phyloP scores from a whole-genome alignment of 2,113 vertebrate genomes.

The Boleophthalmus pectinirostris region DNA sequence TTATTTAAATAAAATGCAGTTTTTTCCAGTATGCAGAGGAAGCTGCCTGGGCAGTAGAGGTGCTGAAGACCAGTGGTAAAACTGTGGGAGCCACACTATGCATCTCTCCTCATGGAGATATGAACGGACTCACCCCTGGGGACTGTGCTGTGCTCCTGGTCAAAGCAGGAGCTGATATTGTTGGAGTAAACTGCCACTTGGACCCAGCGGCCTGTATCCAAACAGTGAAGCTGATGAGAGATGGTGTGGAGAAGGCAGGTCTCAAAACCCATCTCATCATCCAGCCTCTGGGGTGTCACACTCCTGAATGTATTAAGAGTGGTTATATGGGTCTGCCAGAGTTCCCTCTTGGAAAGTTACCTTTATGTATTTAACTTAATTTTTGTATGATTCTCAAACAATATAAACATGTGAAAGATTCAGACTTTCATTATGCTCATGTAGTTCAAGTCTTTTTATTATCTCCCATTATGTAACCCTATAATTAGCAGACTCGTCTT shows the following conservation, averaged over 20 bases:
- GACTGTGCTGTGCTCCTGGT: slow-evolving; percentile 88
- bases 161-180: slow-evolving; percentile 89
- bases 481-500: too few species aligned
- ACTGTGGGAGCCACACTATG: slow-evolving; percentile 87
- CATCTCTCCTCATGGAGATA: slow-evolving; percentile 90
- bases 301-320: slow-evolving; percentile 86
- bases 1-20: neutral
- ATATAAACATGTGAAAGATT: too few species aligned
- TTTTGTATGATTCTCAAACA: neutral
- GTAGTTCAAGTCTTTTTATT: neutral
- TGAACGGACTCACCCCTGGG: slow-evolving; percentile 83
- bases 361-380: neutral
- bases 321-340: slow-evolving; percentile 77
- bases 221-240: slow-evolving; percentile 89
- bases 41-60: slow-evolving; percentile 90
- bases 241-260: slow-evolving; percentile 82
- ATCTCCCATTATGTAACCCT: neutral
- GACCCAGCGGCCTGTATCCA: slow-evolving; percentile 82
- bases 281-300: slow-evolving; percentile 90
- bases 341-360: slow-evolving; percentile 36
- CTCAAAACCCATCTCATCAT: slow-evolving; percentile 88
- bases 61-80: slow-evolving; percentile 84
- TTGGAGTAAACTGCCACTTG: slow-evolving; percentile 93
- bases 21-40: slow-evolving; percentile 79
- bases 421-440: neutral